A percentile compares a stretch with the other conserved stretches of the same genome.
These are phyloP conservation scores for Mactromeris polynyma DNA, from an alignment of 2,888 invertebrate species.

Conservation along the genomic window DNA sequence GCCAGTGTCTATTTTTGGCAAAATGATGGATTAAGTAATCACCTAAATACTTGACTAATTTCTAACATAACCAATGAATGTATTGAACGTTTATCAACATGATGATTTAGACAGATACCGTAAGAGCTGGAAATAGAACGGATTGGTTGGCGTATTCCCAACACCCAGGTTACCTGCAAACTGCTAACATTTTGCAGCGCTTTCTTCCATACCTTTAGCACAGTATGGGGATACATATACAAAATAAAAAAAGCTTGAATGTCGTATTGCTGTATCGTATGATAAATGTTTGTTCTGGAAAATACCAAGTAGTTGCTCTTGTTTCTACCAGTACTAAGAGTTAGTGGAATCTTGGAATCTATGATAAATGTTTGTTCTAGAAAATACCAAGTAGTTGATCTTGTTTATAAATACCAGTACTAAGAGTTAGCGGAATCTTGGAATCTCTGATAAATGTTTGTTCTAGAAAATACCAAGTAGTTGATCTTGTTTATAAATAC, in stretches of 20 bases:
- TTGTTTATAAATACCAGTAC: too few relatives aligned
- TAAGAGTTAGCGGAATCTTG: too few relatives aligned
- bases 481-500: too few relatives aligned
- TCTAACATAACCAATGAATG: background rate
- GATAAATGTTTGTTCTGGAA: constrained; percentile 1
- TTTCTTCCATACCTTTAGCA: background rate
- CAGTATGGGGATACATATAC: background rate
- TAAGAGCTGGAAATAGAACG: background rate
- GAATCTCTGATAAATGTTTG: too few relatives aligned
- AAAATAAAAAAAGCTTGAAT: background rate
- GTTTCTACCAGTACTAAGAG: background rate
- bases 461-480: too few relatives aligned
- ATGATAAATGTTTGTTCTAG: too few relatives aligned
- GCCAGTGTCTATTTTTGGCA: background rate
- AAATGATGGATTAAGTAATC: background rate
- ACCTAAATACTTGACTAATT: background rate
- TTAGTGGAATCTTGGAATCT: too few relatives aligned
- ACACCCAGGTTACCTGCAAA: background rate
- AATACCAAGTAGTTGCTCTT: background rate
- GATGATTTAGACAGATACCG: background rate
- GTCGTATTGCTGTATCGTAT: background rate
- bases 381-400: too few relatives aligned
- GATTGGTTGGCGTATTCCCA: background rate
- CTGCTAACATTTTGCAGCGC: background rate
- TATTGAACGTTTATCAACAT: background rate